Conservation (phyloP, 2,797 vertebrate species). For the Rhinoraja longicauda region DNA sequence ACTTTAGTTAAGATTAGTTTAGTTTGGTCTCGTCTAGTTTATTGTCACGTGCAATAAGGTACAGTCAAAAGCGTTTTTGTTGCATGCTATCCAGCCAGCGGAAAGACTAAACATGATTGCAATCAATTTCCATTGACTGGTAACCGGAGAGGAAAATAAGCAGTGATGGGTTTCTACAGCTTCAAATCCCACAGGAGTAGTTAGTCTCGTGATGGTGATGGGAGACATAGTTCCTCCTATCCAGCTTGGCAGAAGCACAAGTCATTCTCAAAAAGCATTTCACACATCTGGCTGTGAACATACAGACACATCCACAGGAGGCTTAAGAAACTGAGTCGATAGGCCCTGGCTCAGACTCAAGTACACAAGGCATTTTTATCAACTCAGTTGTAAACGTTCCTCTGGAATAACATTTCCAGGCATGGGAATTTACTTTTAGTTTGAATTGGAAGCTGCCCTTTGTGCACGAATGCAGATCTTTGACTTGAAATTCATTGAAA, state of each 20-base stretch:
- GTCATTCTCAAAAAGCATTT: not conserved
- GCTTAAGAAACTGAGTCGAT: not conserved
- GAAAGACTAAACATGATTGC: no score
- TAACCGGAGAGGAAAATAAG: not conserved
- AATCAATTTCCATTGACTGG: not conserved
- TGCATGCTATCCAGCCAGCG: no score
- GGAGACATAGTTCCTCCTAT: not conserved
- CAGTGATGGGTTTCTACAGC: not conserved
- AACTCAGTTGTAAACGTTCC: not conserved
- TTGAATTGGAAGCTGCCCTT: not conserved
- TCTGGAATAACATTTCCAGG: not conserved
- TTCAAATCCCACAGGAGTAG: not conserved
- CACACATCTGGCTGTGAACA: not conserved
- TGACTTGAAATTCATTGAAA: slow-evolving; percentile 6
- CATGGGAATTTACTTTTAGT: not conserved
- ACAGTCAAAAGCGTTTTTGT: no score
- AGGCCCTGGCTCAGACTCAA: not conserved
- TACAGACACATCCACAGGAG: not conserved
- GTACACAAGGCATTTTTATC: not conserved
- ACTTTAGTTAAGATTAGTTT: no score
- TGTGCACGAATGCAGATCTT: not conserved
- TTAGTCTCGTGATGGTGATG: not conserved
- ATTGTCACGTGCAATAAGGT: no score
- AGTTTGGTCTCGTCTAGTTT: no score
- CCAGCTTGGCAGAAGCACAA: not conserved